Evolutionary conservation across 2,797 vertebrate genomes (phyloP), one percentile per base, ranked within the genome.

Genomic region (Anisognathus igniventris): DNA sequence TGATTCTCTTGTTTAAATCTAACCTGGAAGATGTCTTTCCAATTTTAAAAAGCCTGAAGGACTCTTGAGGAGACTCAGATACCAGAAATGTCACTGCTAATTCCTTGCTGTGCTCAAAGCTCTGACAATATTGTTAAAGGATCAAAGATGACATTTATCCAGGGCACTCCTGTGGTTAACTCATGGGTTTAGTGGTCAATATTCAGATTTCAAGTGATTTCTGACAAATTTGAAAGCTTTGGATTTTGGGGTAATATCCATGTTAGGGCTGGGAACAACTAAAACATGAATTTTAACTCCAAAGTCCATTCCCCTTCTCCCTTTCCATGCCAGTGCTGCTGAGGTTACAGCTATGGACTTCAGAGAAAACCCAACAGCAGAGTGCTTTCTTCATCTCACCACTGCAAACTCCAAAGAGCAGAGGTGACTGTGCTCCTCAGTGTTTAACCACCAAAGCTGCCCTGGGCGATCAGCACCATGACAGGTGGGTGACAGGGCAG

Each of bases 21-120:
- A 25, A 88, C 88, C 39, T 70, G 83, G 51, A 75, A 86, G 67
- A 80, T 35, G 5, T 51, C 64, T 92, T 76, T 35, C 28, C 74
- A 65, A n/a, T 61, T 90, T 85, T 77, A 92, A 92, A 74, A 66
- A 70, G 42, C 68, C 65, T 75, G 57, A 86, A 94, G 57, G 76
- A 75, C 48, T 77, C 57, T 15, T 57, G 31, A 8, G 58, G 62
- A 82, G 19, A 53, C 33, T 17, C n/a, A 72, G 60, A 88, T 51
- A 78, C 86, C 56, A 88, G 83, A 96, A 96, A 77, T 37, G 64
- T 92, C 81, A 90, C 81, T 28, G 25, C 86, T 86, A 92, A 94
- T 77, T 90, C 94, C 90, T 61, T 25, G 54, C 76, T 93, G 51
- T 86, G 15, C 60, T 90, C 56, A 22, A 47, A 47, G 58, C 70